phyloP scores from a whole-genome alignment of 1,140 invertebrate genomes.

The Brachionus paranguensis region DNA sequence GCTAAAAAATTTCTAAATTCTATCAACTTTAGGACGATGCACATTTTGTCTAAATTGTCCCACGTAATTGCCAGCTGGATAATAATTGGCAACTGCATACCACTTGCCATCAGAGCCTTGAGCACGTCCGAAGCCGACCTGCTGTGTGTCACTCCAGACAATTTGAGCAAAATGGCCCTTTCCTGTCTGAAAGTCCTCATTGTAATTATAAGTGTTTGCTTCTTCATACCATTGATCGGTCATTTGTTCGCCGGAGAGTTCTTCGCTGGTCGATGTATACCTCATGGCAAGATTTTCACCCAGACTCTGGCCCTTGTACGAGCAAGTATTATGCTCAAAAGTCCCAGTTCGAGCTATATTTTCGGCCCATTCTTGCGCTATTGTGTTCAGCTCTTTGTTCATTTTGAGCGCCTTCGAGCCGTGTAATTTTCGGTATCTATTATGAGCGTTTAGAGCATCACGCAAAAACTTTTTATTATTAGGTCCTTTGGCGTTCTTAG shows the following conservation, averaged over 20 bases:
- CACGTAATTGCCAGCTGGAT: conserved; percentile 69
- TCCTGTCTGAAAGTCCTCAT: conserved; percentile 66
- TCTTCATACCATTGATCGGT: conserved; percentile 79
- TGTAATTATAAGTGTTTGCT: conserved; percentile 69
- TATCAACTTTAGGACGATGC: conserved; percentile 59
- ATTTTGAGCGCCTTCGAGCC: conserved; percentile 64
- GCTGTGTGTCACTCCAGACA: conserved; percentile 71
- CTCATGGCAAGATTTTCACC: conserved; percentile 10
- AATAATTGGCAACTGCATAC: conserved; percentile 71
- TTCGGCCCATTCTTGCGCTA: conserved; percentile 74
- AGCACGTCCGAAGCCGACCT: conserved; percentile 76
- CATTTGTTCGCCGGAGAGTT: conserved; percentile 67
- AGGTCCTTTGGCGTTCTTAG: neutral
- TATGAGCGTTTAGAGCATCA: conserved; percentile 61
- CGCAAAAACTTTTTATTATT: conserved; percentile 7
- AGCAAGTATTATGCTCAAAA: conserved; percentile 64
- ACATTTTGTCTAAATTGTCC: conserved; percentile 72
- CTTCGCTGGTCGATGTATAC: conserved; percentile 1
- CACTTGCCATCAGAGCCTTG: conserved; percentile 63
- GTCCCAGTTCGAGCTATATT: conserved; percentile 63
- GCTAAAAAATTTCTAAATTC: conserved; percentile 24
- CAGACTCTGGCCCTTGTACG: neutral
- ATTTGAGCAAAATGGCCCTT: conserved; percentile 84
- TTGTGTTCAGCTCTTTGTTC: conserved; percentile 61
- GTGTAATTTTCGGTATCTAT: conserved; percentile 70